Percentiles rank a stretch among this genome's conserved stretches.
These are phyloP conservation scores for Mycalesis mineus DNA, from an alignment of 2,888 invertebrate genomes.

Conservation along the genomic window DNA sequence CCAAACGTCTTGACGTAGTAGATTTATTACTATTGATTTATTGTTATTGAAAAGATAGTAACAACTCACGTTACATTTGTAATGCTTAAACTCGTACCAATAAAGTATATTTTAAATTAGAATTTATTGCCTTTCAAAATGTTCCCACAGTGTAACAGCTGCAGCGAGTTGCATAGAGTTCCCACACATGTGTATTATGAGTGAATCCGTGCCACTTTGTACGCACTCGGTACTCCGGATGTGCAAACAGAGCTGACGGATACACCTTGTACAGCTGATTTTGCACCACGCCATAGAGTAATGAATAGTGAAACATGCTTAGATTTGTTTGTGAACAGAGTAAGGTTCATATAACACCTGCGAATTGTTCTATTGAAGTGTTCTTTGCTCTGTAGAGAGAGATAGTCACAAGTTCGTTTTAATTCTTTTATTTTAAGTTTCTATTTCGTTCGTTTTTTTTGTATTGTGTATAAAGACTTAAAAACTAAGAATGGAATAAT, in stretches of 20 bases:
- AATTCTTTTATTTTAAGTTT: too few species aligned
- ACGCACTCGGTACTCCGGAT: constrained; percentile 22
- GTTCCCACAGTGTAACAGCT: constrained; percentile 36
- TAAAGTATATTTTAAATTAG: constrained; percentile 2
- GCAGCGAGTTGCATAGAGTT: constrained; percentile 42
- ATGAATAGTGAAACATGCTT: too few species aligned
- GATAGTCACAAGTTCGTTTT: too few species aligned
- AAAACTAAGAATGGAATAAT: too few species aligned
- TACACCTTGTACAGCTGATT: constrained; percentile 23
- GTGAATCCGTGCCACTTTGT: constrained; percentile 42
- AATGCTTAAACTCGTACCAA: not conserved
- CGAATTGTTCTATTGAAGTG: too few species aligned
- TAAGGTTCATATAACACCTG: too few species aligned
- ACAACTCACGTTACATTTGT: not conserved
- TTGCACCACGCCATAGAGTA: too few species aligned
- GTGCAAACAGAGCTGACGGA: constrained; percentile 24
- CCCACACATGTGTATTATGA: constrained; percentile 53
- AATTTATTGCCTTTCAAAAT: constrained; percentile 9
- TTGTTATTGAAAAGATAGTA: not conserved
- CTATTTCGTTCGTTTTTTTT: too few species aligned
- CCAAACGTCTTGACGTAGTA: too few species aligned
- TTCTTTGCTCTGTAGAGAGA: too few species aligned
- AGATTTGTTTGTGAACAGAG: not conserved
- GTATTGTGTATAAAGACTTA: too few species aligned
- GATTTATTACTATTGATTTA: too few species aligned